phyloP scores from a whole-genome alignment of 1,140 invertebrate species.

The Dendroctonus ponderosae region DNA sequence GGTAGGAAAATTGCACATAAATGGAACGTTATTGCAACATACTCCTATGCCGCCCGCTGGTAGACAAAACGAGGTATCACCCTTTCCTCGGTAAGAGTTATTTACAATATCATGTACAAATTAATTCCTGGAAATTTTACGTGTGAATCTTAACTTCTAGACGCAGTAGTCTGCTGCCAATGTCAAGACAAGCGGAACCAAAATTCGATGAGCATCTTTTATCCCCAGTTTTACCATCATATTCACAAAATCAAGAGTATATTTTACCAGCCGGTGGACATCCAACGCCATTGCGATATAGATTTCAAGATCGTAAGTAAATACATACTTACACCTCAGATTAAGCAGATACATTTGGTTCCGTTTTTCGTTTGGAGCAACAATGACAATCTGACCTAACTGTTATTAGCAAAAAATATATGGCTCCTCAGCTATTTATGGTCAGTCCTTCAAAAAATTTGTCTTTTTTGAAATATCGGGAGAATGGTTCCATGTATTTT shows the following conservation, averaged over 20 bases:
- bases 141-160: constrained; percentile 10
- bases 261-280: constrained; percentile 1
- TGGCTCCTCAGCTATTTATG: no score
- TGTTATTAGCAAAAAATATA: no score
- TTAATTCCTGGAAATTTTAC: no score
- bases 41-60: constrained; percentile 59
- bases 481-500: no score
- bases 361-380: no score
- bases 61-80: constrained; percentile 56
- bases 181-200: constrained; percentile 53
- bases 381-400: no score
- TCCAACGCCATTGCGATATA: constrained; percentile 27
- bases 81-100: constrained; percentile 57
- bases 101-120: not conserved
- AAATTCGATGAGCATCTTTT: constrained; percentile 58
- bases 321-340: no score
- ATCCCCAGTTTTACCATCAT: constrained; percentile 56
- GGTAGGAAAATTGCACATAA: constrained; percentile 83
- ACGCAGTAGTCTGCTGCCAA: constrained; percentile 64
- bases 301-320: constrained; percentile 18
- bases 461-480: no score
- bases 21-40: constrained; percentile 64
- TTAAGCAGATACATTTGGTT: no score
- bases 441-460: no score
- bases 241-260: constrained; percentile 1